phyloP scores from a whole-genome alignment of 2,113 vertebrate genomes.

The Podarcis cretensis region DNA sequence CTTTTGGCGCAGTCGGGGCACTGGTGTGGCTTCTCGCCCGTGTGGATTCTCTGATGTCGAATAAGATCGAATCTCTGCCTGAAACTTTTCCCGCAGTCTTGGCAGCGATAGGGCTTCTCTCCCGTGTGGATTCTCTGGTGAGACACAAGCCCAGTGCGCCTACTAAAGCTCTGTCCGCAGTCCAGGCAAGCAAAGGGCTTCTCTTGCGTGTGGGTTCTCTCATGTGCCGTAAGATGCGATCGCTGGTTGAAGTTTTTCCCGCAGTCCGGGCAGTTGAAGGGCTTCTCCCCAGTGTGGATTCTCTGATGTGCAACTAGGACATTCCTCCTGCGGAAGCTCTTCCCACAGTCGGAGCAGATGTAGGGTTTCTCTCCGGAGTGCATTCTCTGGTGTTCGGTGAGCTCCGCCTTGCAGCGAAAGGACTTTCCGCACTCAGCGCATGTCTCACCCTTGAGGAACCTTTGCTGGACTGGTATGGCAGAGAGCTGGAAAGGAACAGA shows the following conservation, averaged over 20 bases:
- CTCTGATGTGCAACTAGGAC: constrained; percentile 63
- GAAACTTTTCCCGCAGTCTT: constrained; percentile 19
- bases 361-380: constrained; percentile 42
- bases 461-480: background rate
- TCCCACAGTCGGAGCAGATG: constrained; percentile 59
- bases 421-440: background rate
- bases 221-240: background rate
- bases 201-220: constrained; percentile 6
- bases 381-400: background rate
- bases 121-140: constrained; percentile 27
- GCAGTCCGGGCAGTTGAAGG: constrained; percentile 4
- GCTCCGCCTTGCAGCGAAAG: background rate
- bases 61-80: constrained; percentile 14
- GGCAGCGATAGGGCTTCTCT: constrained; percentile 13
- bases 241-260: constrained; percentile 23
- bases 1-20: constrained; percentile 65
- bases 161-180: constrained; percentile 22
- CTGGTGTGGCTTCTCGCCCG: constrained; percentile 58
- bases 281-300: constrained; percentile 54
- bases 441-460: background rate
- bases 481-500: background rate
- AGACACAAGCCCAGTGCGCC: constrained; percentile 5
- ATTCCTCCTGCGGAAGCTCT: constrained; percentile 62
- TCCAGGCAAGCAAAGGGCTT: constrained; percentile 12
- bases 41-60: constrained; percentile 24